Evolutionary conservation across 2,113 vertebrate genomes (phyloP).

Genomic region (Psilopsiagon aymara): DNA sequence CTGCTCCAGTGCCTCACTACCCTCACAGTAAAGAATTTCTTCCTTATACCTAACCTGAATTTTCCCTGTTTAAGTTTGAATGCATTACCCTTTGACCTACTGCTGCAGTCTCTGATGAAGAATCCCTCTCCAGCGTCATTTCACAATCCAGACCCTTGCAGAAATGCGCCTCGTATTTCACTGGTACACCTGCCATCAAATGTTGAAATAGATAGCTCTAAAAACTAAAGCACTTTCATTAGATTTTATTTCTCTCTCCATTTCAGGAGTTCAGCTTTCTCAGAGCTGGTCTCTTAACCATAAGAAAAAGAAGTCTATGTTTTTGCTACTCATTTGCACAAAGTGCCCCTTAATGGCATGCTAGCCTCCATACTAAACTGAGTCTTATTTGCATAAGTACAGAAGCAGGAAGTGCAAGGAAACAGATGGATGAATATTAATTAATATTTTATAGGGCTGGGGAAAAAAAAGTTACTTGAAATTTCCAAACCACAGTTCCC

Average conservation of each 20-base stretch:
- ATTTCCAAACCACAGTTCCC: not conserved
- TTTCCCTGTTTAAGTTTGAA: not conserved
- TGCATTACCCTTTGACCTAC: not conserved
- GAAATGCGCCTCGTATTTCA: not conserved
- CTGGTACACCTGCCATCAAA: not conserved
- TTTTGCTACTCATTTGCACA: not conserved
- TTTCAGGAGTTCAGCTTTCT: not conserved
- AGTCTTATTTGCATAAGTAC: conserved; percentile 13
- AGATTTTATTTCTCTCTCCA: not conserved
- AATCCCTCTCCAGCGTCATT: not conserved
- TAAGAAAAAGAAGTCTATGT: not conserved
- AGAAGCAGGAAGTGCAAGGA: conserved; percentile 38
- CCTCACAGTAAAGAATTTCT: not conserved
- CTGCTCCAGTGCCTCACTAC: not conserved
- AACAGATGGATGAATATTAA: conserved; percentile 64
- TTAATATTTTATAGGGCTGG: conserved; percentile 24
- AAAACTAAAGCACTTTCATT: not conserved
- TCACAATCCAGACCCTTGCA: not conserved
- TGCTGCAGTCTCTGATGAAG: not conserved
- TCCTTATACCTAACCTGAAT: not conserved
- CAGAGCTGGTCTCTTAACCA: not conserved
- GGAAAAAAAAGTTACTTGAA: not conserved
- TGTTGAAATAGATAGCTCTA: not conserved
- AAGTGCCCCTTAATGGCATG: conserved; percentile 26
- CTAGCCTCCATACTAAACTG: conserved; percentile 4